Conservation (phyloP, 2,888 invertebrate genomes). For the Ophion ellenae region DNA sequence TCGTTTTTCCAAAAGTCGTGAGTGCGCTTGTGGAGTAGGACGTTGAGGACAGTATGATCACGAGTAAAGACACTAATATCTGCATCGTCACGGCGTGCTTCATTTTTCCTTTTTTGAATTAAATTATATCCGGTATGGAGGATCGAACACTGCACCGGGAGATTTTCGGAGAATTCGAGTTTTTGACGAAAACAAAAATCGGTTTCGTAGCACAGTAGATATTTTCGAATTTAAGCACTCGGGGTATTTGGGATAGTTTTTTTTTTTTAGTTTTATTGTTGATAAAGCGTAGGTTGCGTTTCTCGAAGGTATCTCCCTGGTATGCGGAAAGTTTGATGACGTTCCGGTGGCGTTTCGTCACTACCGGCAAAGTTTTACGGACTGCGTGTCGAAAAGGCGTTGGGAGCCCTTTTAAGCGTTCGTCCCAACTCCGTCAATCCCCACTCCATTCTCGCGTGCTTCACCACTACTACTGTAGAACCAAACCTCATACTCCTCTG, state of each 20-base stretch:
- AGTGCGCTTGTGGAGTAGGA: slow-evolving; percentile 87
- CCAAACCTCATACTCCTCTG: slow-evolving; percentile 70
- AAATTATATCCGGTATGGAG: slow-evolving; percentile 26
- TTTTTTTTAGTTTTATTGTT: slow-evolving; percentile 12
- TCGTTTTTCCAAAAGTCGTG: slow-evolving; percentile 89
- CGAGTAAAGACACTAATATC: slow-evolving; percentile 53
- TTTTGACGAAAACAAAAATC: neutral
- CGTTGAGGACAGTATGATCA: slow-evolving; percentile 76
- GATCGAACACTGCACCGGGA: slow-evolving; percentile 32
- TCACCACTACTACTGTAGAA: slow-evolving; percentile 62
- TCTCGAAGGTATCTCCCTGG: slow-evolving; percentile 13
- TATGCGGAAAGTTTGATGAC: slow-evolving; percentile 8
- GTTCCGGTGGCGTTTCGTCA: slow-evolving; percentile 48
- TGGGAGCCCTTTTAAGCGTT: slow-evolving; percentile 81
- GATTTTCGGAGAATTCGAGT: slow-evolving; percentile 16
- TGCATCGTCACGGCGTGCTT: slow-evolving; percentile 54
- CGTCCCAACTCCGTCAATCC: slow-evolving; percentile 71
- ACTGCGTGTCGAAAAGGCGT: slow-evolving; percentile 81
- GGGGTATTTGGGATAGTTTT: slow-evolving; percentile 7
- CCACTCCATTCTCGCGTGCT: slow-evolving; percentile 64
- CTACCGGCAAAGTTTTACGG: slow-evolving; percentile 72
- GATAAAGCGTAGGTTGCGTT: neutral
- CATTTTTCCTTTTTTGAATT: slow-evolving; percentile 53
- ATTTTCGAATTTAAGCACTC: slow-evolving; percentile 37
- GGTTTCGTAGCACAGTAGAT: slow-evolving; percentile 17